Evolutionary conservation across 2,797 vertebrate species (phyloP), one percentile per base, ranked within the genome.

Genomic region (Clamator glandarius): DNA sequence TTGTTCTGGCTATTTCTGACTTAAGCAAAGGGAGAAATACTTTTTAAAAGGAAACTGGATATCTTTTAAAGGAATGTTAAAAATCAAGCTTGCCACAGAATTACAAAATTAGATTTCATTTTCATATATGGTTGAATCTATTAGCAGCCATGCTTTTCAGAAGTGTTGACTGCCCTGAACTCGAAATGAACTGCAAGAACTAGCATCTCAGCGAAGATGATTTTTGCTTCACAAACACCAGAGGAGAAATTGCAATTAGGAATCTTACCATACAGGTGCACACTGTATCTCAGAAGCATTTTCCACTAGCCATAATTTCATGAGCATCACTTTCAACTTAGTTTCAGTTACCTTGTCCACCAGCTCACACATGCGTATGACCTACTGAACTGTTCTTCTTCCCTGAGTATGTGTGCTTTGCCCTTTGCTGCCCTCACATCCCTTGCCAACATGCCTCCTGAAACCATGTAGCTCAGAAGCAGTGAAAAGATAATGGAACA

Each of bases 1-100:
- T 52, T 61, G 67, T 66, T 87, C 61, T 77, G 36, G 7, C 33
- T 93, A 39, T 93, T 95, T 93, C 51, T 91, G 66, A 78, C 28
- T 87, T 84, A 54, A 0, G 0, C 24, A 67, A 58, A 15, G n/a
- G 25, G n/a, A 94, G 26, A 89, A 86, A 36, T 73, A 35, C 17
- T 44, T 76, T 68, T 78, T 52, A 9, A 52, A 90, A 87, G 24
- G n/a, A 63, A 3, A 11, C 17, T 29, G 35, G 33, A 46, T 84
- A 25, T 36, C 61, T 67, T 81, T 57, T 46, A 24, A 76, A 87
- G 63, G 44, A 62, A 29, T 82, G 66, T 59, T 48, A 33, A 91
- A 95, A 82, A 48, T 67, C 39, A 68, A 48, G 12, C 17, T 79
- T 87, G 36, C 35, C 24, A 52, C 20, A 61, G 31, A 46, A 63